Evolutionary conservation across 2,113 vertebrate species (phyloP).

Genomic region (Pleuronectes platessa): DNA sequence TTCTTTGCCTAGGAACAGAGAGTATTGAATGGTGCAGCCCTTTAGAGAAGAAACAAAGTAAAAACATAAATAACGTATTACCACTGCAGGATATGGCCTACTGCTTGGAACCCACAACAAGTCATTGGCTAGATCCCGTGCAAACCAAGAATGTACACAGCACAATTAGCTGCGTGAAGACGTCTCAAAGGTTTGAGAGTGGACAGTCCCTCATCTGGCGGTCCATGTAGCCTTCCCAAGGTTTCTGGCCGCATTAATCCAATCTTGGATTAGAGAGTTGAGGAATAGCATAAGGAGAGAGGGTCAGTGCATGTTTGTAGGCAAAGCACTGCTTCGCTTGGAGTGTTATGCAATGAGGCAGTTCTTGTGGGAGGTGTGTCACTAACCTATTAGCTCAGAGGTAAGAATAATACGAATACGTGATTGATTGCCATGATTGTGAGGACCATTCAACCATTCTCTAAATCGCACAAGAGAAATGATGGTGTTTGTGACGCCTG

Average conservation of each 20-base stretch:
- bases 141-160: constrained; percentile 28
- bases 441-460: background rate
- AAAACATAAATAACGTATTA: constrained; percentile 41
- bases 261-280: constrained; percentile 10
- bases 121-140: constrained; percentile 1
- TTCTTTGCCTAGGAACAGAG: constrained; percentile 34
- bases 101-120: constrained; percentile 25
- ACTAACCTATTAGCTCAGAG: constrained; percentile 22
- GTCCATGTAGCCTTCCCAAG: constrained; percentile 23
- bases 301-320: background rate
- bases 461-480: constrained; percentile 3
- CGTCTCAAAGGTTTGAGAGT: constrained; percentile 39
- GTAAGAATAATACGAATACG: constrained; percentile 35
- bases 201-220: constrained; percentile 29
- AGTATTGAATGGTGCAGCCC: constrained; percentile 22
- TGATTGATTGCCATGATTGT: background rate
- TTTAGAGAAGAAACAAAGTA: constrained; percentile 21
- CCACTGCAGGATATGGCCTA: constrained; percentile 50
- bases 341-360: constrained; percentile 7
- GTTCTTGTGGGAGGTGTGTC: constrained; percentile 20
- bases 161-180: constrained; percentile 54
- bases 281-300: background rate
- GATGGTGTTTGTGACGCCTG: constrained; percentile 4
- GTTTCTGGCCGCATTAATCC: constrained; percentile 16
- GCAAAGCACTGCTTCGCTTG: background rate